phyloP scores from a whole-genome alignment of 2,888 invertebrate genomes.

The Mythimna ferrago region DNA sequence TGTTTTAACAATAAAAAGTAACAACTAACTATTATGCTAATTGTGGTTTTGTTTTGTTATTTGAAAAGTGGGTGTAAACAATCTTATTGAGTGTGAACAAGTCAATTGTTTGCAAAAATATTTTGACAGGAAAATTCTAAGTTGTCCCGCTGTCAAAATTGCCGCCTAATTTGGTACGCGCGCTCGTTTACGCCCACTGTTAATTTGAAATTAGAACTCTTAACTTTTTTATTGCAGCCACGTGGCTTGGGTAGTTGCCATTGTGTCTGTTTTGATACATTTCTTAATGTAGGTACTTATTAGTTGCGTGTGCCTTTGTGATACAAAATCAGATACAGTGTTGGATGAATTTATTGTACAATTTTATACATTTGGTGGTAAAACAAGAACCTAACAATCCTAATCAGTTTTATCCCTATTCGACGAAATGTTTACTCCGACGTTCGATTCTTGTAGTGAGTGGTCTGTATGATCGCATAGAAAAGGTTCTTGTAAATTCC shows the following conservation, averaged over 20 bases:
- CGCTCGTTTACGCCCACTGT: conserved; percentile 79
- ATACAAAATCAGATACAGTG: background rate
- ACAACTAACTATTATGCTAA: conserved; percentile 88
- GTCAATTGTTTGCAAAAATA: conserved; percentile 89
- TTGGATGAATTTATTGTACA: background rate
- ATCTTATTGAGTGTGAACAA: conserved; percentile 71
- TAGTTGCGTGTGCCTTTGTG: conserved; percentile 3
- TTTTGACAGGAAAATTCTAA: conserved; percentile 89
- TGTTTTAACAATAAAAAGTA: conserved; percentile 67
- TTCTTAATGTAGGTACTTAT: conserved; percentile 12
- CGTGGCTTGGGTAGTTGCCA: conserved; percentile 77
- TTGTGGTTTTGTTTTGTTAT: conserved; percentile 90
- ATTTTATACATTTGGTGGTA: conserved; percentile 29
- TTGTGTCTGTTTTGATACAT: conserved; percentile 53
- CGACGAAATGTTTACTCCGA: conserved; percentile 54
- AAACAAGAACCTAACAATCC: conserved; percentile 40
- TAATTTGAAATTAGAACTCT: conserved; percentile 86
- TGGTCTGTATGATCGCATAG: conserved; percentile 33
- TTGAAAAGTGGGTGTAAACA: conserved; percentile 77
- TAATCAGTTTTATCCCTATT: conserved; percentile 65
- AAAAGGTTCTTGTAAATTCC: conserved; percentile 13
- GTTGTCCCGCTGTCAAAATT: conserved; percentile 85
- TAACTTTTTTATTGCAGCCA: conserved; percentile 86
- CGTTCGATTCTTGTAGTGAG: conserved; percentile 45
- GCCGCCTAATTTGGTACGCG: conserved; percentile 83